phyloP scores from a whole-genome alignment of 2,113 vertebrate species.

The Panthera tigris region DNA sequence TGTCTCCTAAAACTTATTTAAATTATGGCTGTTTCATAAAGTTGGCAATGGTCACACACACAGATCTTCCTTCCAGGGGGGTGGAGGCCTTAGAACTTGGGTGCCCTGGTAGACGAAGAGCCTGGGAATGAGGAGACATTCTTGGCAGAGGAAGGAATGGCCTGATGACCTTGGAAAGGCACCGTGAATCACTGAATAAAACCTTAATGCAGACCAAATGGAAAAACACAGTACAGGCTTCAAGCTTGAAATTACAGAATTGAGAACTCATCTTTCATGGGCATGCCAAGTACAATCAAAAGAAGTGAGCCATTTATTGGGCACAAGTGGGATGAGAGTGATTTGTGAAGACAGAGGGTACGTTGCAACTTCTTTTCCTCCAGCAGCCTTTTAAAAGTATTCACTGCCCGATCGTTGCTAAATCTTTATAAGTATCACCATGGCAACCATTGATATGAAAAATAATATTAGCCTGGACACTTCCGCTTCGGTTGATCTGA shows the following conservation, averaged over 20 bases:
- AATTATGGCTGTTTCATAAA: neutral
- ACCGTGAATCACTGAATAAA: neutral
- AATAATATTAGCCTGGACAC: neutral
- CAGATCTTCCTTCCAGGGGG: accelerated
- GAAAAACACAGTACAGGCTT: slow-evolving; percentile 29
- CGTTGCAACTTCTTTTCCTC: neutral
- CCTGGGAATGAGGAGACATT: neutral
- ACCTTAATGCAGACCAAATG: neutral
- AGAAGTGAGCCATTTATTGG: slow-evolving; percentile 40
- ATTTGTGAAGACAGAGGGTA: slow-evolving; percentile 14
- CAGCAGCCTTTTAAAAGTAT: slow-evolving; percentile 5
- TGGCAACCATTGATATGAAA: slow-evolving; percentile 62
- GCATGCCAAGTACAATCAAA: slow-evolving; percentile 20
- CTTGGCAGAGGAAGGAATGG: neutral
- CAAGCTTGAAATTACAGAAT: slow-evolving; percentile 1
- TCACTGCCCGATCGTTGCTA: neutral
- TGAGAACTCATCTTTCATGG: neutral
- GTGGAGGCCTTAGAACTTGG: neutral
- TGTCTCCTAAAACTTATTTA: neutral
- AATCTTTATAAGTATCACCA: slow-evolving; percentile 64
- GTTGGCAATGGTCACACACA: neutral
- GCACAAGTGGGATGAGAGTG: neutral
- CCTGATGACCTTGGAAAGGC: neutral
- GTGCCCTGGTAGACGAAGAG: neutral
- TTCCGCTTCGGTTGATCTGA: slow-evolving; percentile 17